Evolutionary conservation across 2,113 vertebrate genomes (phyloP).

Genomic region (Pterophyllum scalare): DNA sequence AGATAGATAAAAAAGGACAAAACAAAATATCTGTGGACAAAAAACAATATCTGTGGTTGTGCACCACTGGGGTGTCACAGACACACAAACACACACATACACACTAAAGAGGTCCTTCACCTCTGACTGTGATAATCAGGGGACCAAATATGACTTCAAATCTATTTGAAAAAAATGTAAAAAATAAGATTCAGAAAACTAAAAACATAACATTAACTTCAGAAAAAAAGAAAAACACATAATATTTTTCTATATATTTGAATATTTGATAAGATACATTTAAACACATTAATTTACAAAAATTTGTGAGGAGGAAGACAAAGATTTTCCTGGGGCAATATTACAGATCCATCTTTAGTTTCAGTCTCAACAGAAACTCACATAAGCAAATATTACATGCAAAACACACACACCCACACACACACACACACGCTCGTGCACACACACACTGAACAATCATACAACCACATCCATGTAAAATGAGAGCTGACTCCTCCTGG

Average conservation of each 20-base stretch:
- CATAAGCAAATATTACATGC: slow-evolving; percentile 77
- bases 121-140: slow-evolving; percentile 19
- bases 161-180: background rate
- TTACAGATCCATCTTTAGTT: slow-evolving; percentile 55
- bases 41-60: background rate
- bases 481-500: slow-evolving; percentile 49
- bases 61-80: background rate
- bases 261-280: background rate
- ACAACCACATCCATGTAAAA: slow-evolving; percentile 73
- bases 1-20: background rate
- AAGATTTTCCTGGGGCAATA: slow-evolving; percentile 22
- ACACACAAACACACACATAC: background rate
- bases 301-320: slow-evolving; percentile 5
- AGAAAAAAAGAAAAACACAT: background rate
- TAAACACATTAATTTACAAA: slow-evolving; percentile 1
- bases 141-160: background rate
- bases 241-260: background rate
- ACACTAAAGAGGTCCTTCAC: slow-evolving; percentile 13
- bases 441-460: slow-evolving; percentile 39
- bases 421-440: slow-evolving; percentile 22
- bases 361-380: slow-evolving; percentile 72
- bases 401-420: slow-evolving; percentile 43
- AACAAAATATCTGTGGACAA: background rate
- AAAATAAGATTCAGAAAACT: background rate
- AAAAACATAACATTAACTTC: background rate